phyloP scores from a whole-genome alignment of 2,797 vertebrate genomes.

The Poeciliopsis turneri region DNA sequence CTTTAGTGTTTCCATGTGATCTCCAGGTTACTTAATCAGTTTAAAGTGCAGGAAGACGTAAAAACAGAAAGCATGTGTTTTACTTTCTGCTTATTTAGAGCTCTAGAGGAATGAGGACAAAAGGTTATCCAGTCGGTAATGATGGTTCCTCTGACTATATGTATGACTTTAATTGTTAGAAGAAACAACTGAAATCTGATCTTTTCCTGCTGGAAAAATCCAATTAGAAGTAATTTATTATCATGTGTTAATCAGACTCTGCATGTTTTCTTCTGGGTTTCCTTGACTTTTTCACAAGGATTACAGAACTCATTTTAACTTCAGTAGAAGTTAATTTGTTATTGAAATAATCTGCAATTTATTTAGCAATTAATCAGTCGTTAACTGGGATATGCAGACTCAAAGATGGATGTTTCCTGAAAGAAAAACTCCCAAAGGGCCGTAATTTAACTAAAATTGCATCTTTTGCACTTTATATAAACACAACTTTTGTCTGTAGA shows the following conservation, averaged over 20 bases:
- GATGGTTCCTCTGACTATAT: neutral
- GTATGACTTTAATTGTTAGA: neutral
- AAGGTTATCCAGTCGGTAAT: neutral
- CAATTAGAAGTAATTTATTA: neutral
- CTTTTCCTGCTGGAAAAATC: neutral
- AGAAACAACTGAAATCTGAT: neutral
- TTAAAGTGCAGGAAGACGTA: slow-evolving; percentile 11
- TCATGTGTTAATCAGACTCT: neutral
- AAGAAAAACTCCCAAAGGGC: too few relatives aligned
- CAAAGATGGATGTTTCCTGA: too few relatives aligned
- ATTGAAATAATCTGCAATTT: too few relatives aligned
- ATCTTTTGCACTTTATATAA: too few relatives aligned
- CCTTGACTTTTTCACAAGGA: neutral
- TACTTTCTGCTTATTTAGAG: neutral
- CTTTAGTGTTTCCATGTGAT: slow-evolving; percentile 13
- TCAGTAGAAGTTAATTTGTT: neutral
- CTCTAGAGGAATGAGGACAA: neutral
- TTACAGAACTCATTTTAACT: neutral
- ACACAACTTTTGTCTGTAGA: too few relatives aligned
- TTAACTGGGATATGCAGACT: too few relatives aligned
- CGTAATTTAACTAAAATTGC: too few relatives aligned
- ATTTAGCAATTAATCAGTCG: too few relatives aligned
- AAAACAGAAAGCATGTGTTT: neutral
- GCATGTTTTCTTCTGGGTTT: neutral
- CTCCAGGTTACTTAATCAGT: neutral